Evolutionary conservation across 2,113 vertebrate genomes (phyloP).

Genomic region (Tylochromis polylepis): DNA sequence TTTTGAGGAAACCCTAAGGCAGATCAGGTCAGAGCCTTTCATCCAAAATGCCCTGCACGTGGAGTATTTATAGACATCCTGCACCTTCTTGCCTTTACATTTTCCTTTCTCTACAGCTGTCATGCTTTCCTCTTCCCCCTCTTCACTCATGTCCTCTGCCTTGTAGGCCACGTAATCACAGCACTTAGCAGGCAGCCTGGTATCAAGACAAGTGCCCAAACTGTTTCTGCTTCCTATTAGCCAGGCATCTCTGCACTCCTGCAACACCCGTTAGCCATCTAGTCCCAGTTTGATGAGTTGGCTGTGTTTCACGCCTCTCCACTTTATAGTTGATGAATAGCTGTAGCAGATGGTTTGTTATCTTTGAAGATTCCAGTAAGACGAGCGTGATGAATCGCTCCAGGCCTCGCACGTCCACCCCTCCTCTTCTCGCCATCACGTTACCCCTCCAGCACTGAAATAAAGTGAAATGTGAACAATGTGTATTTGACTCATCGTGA

Average conservation of each 20-base stretch:
- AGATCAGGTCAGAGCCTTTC: not conserved
- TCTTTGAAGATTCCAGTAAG: constrained; percentile 89
- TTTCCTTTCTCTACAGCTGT: constrained; percentile 12
- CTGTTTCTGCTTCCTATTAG: constrained; percentile 81
- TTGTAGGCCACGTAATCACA: not conserved
- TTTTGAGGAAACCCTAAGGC: not conserved
- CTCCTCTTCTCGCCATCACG: not conserved
- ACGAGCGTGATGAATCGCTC: constrained; percentile 87
- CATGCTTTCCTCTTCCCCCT: not conserved
- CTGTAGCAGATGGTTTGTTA: constrained; percentile 87
- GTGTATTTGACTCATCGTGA: constrained; percentile 37
- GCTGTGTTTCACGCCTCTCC: constrained; percentile 79
- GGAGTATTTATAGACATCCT: not conserved
- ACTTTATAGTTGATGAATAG: constrained; percentile 90
- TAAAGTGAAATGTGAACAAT: constrained; percentile 73
- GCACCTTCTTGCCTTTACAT: not conserved
- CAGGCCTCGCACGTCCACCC: constrained; percentile 63
- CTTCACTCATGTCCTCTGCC: not conserved
- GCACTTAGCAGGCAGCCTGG: constrained; percentile 39
- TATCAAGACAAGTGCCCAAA: constrained; percentile 33
- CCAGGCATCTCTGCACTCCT: constrained; percentile 73
- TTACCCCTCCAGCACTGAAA: not conserved
- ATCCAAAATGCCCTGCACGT: not conserved
- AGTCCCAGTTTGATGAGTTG: constrained; percentile 73
- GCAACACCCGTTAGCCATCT: constrained; percentile 81